Conservation (phyloP, 2,797 vertebrate genomes). For the Spatula versicolor region DNA sequence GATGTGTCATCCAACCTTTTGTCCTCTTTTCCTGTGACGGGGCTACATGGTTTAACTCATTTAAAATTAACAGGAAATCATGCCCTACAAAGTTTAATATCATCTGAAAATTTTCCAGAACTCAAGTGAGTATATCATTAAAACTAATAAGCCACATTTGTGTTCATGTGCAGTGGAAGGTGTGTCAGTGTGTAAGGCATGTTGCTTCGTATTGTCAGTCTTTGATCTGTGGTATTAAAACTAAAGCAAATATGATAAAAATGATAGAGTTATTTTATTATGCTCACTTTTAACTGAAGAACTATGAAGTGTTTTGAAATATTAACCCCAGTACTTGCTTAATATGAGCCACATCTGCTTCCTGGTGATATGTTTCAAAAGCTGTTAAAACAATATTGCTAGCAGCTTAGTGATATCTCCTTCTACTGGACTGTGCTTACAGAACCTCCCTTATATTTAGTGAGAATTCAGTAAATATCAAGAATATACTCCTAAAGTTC, state of each 20-base stretch:
- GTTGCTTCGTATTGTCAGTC: constrained; percentile 56
- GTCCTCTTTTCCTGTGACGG: constrained; percentile 88
- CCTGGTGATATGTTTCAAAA: constrained; percentile 62
- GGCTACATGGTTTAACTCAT: constrained; percentile 90
- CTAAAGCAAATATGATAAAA: constrained; percentile 70
- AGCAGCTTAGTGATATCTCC: constrained; percentile 15
- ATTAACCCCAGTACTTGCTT: constrained; percentile 56
- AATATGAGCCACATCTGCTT: constrained; percentile 66
- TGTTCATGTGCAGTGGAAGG: constrained; percentile 76
- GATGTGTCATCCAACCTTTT: constrained; percentile 94
- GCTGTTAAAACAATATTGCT: constrained; percentile 28
- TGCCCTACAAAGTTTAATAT: constrained; percentile 87
- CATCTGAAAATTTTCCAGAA: constrained; percentile 89
- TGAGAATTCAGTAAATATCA: neutral
- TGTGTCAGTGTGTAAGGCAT: constrained; percentile 65
- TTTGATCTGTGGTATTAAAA: constrained; percentile 70
- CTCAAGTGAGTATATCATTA: constrained; percentile 86
- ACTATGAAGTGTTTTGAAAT: constrained; percentile 64
- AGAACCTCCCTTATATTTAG: neutral
- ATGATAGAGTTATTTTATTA: constrained; percentile 66
- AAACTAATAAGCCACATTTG: constrained; percentile 80
- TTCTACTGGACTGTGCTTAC: neutral
- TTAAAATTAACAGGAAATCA: constrained; percentile 93
- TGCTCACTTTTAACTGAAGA: constrained; percentile 66
- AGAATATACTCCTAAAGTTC: neutral